These are phyloP conservation scores for Trogon surrucura DNA, from an alignment of 2,113 vertebrate genomes.

Conservation along the genomic window DNA sequence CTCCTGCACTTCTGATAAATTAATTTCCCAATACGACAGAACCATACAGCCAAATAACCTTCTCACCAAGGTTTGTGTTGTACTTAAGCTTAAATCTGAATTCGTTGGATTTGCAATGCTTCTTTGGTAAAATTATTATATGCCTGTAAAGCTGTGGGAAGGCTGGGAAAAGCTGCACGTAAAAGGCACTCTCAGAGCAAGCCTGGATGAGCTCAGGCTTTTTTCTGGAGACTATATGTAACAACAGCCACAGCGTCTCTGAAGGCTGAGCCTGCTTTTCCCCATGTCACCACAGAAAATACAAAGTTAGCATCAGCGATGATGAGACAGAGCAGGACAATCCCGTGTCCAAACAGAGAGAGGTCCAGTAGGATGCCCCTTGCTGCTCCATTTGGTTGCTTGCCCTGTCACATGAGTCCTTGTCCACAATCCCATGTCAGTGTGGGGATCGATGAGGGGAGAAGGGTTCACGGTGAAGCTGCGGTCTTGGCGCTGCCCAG, in stretches of 20 bases:
- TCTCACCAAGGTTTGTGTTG: background rate
- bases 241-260: background rate
- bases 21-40: background rate
- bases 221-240: background rate
- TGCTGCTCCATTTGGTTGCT: background rate
- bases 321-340: background rate
- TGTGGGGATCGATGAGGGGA: accelerated
- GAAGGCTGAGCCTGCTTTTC: background rate
- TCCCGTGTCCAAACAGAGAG: no score
- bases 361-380: background rate
- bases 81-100: background rate
- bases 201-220: background rate
- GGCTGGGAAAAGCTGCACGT: background rate
- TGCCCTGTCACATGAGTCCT: accelerated
- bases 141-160: background rate
- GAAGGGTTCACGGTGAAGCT: background rate
- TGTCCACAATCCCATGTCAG: background rate
- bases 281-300: background rate
- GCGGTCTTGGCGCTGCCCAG: accelerated
- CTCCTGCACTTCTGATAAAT: background rate
- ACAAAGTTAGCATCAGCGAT: accelerated
- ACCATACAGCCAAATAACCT: background rate
- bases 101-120: background rate
- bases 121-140: background rate
- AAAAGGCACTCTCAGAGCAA: background rate